Conservation (phyloP, 2,113 vertebrate genomes). For the Grallaria varia region DNA sequence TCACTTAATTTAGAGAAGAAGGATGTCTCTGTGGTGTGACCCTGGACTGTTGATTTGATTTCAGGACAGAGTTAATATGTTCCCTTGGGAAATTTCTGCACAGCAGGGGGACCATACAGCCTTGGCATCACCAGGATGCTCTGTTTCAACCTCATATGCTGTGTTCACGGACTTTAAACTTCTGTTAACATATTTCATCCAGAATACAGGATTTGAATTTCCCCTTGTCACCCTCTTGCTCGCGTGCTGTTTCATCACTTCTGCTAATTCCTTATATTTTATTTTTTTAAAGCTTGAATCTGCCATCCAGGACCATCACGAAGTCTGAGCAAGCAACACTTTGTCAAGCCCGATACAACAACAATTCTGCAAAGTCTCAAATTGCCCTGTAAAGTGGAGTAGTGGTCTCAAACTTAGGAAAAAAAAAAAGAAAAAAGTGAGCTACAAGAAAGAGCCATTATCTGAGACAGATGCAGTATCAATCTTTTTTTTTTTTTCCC, state of each 20-base stretch:
- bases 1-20: slow-evolving; percentile 25
- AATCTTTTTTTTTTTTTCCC: neutral
- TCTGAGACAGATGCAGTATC: neutral
- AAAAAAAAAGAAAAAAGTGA: neutral
- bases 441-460: neutral
- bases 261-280: neutral
- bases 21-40: neutral
- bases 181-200: neutral
- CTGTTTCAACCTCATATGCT: neutral
- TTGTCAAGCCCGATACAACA: neutral
- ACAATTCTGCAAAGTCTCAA: neutral
- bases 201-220: neutral
- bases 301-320: neutral
- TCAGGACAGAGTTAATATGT: neutral
- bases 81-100: neutral
- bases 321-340: neutral
- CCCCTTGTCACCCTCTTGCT: neutral
- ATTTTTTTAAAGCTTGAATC: neutral
- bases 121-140: neutral
- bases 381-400: neutral
- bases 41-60: neutral
- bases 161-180: neutral
- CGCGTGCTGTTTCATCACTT: neutral
- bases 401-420: neutral
- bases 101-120: neutral